Evolutionary conservation across 2,797 vertebrate genomes (phyloP).

Genomic region (Artibeus lituratus): DNA sequence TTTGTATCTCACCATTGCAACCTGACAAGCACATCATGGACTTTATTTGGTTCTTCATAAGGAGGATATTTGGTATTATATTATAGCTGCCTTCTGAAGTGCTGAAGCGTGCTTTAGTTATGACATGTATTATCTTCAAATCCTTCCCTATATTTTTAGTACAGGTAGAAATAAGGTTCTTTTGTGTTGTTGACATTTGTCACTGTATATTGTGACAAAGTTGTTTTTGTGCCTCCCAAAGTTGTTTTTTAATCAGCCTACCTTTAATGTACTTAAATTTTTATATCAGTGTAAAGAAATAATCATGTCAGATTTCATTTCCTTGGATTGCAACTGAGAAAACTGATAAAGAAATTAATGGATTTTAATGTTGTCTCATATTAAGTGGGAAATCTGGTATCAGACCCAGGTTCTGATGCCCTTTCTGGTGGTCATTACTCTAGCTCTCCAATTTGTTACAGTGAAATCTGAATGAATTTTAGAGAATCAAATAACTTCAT

Average conservation of each 20-base stretch:
- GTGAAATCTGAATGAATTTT: background rate
- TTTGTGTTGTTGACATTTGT: background rate
- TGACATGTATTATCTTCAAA: background rate
- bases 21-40: background rate
- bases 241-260: background rate
- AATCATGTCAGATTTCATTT: background rate
- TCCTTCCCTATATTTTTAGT: background rate
- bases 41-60: background rate
- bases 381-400: background rate
- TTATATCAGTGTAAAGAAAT: background rate
- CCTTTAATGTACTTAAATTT: background rate
- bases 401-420: background rate
- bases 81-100: background rate
- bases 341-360: background rate
- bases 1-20: background rate
- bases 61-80: background rate
- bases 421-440: background rate
- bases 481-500: background rate
- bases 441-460: background rate
- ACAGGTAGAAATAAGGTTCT: background rate
- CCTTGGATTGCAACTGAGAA: background rate
- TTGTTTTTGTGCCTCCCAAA: background rate
- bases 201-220: background rate
- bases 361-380: background rate
- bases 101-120: background rate